Evolutionary conservation across 2,797 vertebrate species (phyloP).

Genomic region (Smutsia gigantea): DNA sequence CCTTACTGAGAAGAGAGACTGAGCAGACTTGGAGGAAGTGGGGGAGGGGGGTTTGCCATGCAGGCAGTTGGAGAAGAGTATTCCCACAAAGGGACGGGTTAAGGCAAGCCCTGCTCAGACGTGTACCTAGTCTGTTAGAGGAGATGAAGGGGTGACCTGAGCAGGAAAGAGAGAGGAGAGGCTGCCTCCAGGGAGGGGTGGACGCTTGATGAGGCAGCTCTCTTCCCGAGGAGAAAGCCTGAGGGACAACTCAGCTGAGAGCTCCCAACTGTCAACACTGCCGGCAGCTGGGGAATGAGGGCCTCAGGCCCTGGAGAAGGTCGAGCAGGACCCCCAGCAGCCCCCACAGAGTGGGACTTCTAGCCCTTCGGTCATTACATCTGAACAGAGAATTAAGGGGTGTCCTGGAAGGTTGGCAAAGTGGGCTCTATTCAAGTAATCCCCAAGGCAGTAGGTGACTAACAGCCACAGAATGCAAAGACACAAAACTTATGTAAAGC

Average conservation of each 20-base stretch:
- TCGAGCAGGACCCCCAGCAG: not conserved
- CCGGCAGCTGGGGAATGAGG: not conserved
- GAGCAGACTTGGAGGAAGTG: not conserved
- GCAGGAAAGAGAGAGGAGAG: not conserved
- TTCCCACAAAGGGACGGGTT: not conserved
- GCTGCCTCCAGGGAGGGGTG: not conserved
- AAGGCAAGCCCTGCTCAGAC: not conserved
- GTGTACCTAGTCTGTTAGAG: not conserved
- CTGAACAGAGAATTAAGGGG: not conserved
- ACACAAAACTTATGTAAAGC: not conserved
- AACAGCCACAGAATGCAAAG: not conserved
- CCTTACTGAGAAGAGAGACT: not conserved
- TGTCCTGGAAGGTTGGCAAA: not conserved
- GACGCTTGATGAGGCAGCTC: not conserved
- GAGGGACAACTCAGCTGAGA: too few species aligned
- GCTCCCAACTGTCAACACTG: too few species aligned
- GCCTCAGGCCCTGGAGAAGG: not conserved
- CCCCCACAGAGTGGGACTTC: not conserved
- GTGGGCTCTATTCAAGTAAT: not conserved
- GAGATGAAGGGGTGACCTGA: not conserved
- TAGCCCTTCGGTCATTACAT: not conserved
- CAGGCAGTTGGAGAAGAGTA: not conserved
- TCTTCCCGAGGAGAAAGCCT: not conserved
- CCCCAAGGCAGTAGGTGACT: not conserved
- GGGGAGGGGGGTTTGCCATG: too few species aligned